Base-by-base conservation (phyloP, 2,797 vertebrate species). In the Parotocinclus haroldoi region DNA sequence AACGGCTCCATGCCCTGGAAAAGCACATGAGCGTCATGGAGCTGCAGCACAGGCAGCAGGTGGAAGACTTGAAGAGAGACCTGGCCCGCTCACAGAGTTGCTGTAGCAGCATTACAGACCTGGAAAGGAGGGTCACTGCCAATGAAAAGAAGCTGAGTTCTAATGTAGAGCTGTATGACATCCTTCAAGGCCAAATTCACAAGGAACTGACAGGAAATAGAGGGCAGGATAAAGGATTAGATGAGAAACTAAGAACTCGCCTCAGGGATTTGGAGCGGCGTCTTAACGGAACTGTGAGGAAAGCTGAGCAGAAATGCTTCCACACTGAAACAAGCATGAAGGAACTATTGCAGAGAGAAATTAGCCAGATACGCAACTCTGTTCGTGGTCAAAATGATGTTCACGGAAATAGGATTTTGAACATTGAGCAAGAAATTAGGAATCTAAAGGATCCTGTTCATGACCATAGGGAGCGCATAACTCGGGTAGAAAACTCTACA, bases 21-120 rank as follows among this genome's bases (percentile, higher is more conserved):
- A 95, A 96, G 78, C 79, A 90, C 7, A 58, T 96, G 58, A 78
- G 81, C 72, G 91, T 93, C 0, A 72, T 93, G 82, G 92, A 95
- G 70, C 89, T 92, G 74, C 88, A 90, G 55, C 83, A 93, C 70
- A 86, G 81, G 42, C 90, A 92, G 12, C 90, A 84, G 0, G 51
- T 89, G 51, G 90, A 93, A 58, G 65, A 83, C n/a, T 83, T 88
- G 63, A 88, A 83, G 55, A 73, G 68, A 0, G 88, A 91, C 19
- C 80, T 82, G 0, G 79, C 86, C 1, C 84, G 71, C 46, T 83
- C 85, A 19, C 71, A 85, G 75, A 74, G 83, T 9, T 94, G 90
- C 87, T 94, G 89, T 69, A 64, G 69, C 36, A 85, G 85, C 0
- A 64, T 89, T 3, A 81, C 69, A 0, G 83, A 91, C 52, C 76